Conservation (phyloP, 2,797 vertebrate species). For the Epinephelus awoara region DNA sequence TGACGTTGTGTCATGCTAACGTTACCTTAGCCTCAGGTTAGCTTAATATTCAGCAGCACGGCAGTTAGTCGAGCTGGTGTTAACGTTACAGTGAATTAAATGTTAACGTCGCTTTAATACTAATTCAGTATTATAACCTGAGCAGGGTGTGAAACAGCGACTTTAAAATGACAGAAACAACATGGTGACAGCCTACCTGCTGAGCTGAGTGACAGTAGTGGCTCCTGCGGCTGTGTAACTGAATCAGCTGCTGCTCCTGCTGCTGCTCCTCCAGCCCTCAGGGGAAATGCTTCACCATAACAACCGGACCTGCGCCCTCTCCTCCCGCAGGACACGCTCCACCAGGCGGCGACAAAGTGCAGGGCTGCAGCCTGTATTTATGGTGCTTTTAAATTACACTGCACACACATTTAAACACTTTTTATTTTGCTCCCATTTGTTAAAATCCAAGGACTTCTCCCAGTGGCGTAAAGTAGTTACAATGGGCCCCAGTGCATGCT, state of each 20-base stretch:
- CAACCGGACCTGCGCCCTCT: constrained; percentile 73
- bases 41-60: constrained; percentile 40
- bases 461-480: too few species aligned
- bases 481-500: too few species aligned
- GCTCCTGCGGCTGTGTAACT: constrained; percentile 49
- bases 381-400: neutral
- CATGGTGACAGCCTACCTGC: constrained; percentile 59
- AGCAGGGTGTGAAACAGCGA: rapidly evolving
- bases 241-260: constrained; percentile 63
- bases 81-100: constrained; percentile 24
- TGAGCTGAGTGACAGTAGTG: neutral
- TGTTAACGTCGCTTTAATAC: neutral
- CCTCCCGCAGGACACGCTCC: constrained; percentile 12
- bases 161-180: neutral
- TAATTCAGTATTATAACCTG: neutral
- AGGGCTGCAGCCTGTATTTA: neutral
- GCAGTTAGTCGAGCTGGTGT: neutral
- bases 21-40: constrained; percentile 68
- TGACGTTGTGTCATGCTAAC: constrained; percentile 54
- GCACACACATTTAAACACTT: too few species aligned
- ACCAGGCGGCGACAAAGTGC: constrained; percentile 70
- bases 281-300: constrained; percentile 86
- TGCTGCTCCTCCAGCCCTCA: constrained; percentile 56
- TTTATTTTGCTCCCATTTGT: too few species aligned
- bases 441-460: too few species aligned